Evolutionary conservation across 1,140 invertebrate genomes (phyloP), one percentile per base, ranked within the genome.

Genomic region (Mactra quadrangularis): DNA sequence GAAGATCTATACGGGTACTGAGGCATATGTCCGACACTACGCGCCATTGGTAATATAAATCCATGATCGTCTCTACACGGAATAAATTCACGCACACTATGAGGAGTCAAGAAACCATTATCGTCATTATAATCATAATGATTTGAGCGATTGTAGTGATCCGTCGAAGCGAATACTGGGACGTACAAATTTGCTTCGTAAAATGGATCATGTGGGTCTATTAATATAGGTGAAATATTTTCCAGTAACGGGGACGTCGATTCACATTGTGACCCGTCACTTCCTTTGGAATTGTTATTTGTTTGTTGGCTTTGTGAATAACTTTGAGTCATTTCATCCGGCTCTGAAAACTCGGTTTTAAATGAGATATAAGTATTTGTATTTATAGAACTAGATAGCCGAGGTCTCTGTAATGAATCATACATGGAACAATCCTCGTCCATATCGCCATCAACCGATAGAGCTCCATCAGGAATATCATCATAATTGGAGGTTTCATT

Each of bases 291-390:
- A 81, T 57, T 57, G 27, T 53, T 81, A 25, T 59, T 71, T 41
- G 64, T 59, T 31, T 76, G 76, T 0, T 79, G 62, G 6, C 59
- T 41, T 53, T 50, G 52, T 38, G 78, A 50, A 66, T 79, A 85
- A 77, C 60, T 68, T 70, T 33, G 71, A 41, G 31, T 72, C 33
- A 72, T 59, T n/a, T 87, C 84, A 9, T 83, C 87, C 0, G 87
- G 87, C 31, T 88, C 86, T 25, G 88, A 85, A 55, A 88, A 68
- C 70, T 89, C 87, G 33, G 85, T 87, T 47, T 85, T 87, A 78
- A 89, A 89, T 57, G 88, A 89, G 17, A 89, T 85, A 57, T 89
- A 89, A n/a, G 87, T 89, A 79, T 89, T 87, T 22, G 79, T 75
- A 31, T 82, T 82, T n/a, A 33, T 31, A 3, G 79, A 75, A 45